Evolutionary conservation across 1,140 invertebrate species (phyloP).

Genomic region (Trichogramma pretiosum): DNA sequence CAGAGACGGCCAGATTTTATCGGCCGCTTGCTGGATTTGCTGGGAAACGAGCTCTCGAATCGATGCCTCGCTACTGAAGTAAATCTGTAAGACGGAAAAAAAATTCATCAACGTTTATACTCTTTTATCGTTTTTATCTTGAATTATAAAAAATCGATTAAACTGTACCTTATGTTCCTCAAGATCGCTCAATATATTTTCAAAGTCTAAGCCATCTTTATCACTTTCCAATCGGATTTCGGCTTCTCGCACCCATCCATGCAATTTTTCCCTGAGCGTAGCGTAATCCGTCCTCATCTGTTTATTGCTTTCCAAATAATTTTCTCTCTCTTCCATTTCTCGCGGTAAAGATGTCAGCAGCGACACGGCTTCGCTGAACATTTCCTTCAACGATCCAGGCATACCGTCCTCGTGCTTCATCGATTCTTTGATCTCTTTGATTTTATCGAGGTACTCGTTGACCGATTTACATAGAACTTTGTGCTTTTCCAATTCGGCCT

Average conservation of each 20-base stretch:
- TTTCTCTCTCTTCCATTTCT: conserved; percentile 68
- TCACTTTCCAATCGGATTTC: conserved; percentile 65
- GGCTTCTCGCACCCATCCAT: conserved; percentile 78
- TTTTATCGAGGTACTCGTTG: conserved; percentile 59
- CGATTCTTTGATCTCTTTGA: conserved; percentile 58
- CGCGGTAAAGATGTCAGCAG: conserved; percentile 66
- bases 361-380: conserved; percentile 72
- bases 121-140: neutral
- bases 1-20: conserved; percentile 79
- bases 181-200: conserved; percentile 70
- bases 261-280: conserved; percentile 65
- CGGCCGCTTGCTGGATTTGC: conserved; percentile 70
- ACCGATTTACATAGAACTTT: conserved; percentile 60
- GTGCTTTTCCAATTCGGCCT: conserved; percentile 74
- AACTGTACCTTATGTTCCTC: conserved; percentile 70
- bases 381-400: conserved; percentile 68
- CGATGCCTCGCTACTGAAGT: conserved; percentile 67
- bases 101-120: neutral
- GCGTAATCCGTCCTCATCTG: conserved; percentile 66
- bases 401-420: conserved; percentile 66
- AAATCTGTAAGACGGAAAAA: conserved; percentile 42
- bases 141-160: neutral
- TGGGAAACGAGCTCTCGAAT: conserved; percentile 73
- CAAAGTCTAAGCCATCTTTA: conserved; percentile 79
- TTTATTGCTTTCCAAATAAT: conserved; percentile 73